These are phyloP conservation scores for Meles meles DNA, from an alignment of 2,113 vertebrate species.

Conservation along the genomic window DNA sequence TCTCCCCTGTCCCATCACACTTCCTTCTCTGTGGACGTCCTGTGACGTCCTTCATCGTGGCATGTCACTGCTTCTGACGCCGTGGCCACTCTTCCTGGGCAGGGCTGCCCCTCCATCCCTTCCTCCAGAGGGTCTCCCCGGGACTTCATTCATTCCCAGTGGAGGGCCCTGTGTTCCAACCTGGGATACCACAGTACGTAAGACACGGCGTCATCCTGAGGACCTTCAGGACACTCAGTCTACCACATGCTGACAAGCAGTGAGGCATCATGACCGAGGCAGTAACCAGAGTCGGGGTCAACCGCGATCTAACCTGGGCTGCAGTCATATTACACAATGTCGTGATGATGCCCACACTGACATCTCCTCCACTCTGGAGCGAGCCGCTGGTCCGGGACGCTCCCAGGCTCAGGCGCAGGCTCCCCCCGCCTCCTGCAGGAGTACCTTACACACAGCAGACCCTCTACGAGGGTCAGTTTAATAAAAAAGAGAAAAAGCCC, in stretches of 20 bases:
- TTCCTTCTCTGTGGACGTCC: background rate
- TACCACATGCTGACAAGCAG: background rate
- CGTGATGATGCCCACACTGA: fast-evolving
- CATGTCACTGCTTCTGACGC: background rate
- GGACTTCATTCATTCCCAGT: background rate
- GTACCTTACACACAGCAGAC: background rate
- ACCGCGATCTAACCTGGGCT: background rate
- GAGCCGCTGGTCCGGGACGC: background rate
- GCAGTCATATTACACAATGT: background rate
- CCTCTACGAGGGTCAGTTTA: background rate
- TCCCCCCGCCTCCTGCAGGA: background rate
- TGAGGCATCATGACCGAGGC: background rate
- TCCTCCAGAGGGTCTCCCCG: background rate
- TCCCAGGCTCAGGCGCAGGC: background rate
- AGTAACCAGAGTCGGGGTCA: background rate
- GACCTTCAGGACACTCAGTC: background rate
- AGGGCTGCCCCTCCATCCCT: background rate
- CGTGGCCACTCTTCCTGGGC: background rate
- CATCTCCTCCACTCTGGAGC: background rate
- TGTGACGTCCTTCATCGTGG: background rate
- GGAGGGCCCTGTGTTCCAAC: too few species aligned
- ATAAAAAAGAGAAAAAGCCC: background rate
- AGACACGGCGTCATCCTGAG: background rate
- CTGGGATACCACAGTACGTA: background rate
- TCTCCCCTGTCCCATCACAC: too few species aligned